Evolutionary conservation across 2,888 invertebrate species (phyloP).

Genomic region (Metacarcinus magister): DNA sequence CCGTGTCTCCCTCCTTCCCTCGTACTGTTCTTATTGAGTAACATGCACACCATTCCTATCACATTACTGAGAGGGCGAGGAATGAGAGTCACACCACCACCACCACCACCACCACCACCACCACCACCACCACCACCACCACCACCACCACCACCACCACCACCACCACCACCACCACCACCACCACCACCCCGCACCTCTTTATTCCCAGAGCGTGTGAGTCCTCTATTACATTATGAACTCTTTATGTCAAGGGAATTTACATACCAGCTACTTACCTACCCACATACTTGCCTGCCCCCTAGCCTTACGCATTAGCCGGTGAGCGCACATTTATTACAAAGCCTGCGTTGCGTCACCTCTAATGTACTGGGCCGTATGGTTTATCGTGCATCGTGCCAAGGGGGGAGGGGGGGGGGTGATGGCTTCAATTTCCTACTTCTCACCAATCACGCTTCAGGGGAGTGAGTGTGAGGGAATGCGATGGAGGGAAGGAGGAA

Average conservation of each 20-base stretch:
- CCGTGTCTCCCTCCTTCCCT: not conserved
- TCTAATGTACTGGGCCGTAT: not conserved
- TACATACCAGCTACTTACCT: constrained; percentile 8
- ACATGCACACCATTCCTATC: not conserved
- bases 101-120: constrained; percentile 14
- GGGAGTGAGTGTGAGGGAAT: not conserved
- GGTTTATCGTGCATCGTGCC: not conserved
- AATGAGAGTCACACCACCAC: not conserved
- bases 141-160: not conserved
- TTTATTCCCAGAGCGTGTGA: not conserved
- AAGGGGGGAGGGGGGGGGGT: not conserved
- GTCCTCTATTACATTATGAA: constrained; percentile 16
- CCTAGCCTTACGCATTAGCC: not conserved
- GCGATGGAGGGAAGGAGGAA: not conserved
- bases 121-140: not conserved
- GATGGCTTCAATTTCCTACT: not conserved
- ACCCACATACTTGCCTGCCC: not conserved
- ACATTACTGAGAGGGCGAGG: not conserved
- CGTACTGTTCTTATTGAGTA: not conserved
- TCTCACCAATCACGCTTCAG: not conserved
- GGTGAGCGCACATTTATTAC: not conserved
- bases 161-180: not conserved
- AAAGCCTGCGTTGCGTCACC: not conserved
- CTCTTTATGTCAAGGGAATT: constrained; percentile 9
- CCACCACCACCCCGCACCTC: not conserved